Evolutionary conservation across 2,888 invertebrate species (phyloP), one percentile per base, ranked within the genome.

Genomic region (Noctua janthe): DNA sequence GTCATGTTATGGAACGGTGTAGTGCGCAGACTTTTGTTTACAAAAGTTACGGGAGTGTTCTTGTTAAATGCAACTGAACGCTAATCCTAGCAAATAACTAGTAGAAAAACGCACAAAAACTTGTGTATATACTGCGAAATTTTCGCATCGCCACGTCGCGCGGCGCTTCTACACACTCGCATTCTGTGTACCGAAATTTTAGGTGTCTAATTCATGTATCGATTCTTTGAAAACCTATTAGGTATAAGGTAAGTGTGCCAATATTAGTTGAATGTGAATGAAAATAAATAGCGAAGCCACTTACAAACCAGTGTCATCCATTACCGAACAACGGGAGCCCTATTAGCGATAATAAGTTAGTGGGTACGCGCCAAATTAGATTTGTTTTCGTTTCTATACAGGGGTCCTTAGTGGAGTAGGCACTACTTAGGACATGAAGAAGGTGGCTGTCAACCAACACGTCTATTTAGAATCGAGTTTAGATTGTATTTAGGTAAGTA

Each of bases 261-360:
- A 69, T 82, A 56, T 78, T 71, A 51, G 15, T 69, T 17, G 54
- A 78, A 82, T 76, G 82, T 69, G 56, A 67, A 82, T 72, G 77
- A 67, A 83, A 81, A 74, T 81, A 83, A 76, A 81, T 73, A 82
- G 66, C 73, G 71, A 74, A 81, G 56, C 77, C 84, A 84, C 83
- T 89, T 85, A 84, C 47, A 69, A 82, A 85, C 49, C 76, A 83
- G 82, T 82, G 82, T 76, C 86, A 86, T 87, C 85, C 88, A 89
- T 87, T 89, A 89, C 69, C 20, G 70, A 85, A 88, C 90, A 83
- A 86, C 84, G 78, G 82, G 85, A 75, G 79, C 70, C 43, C 81
- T 85, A 78, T 89, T 90, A 90, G 70, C 67, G 79, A 72, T 81
- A 82, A 82, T 90, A 80, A 85, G 76, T 79, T 78, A 56, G 74